A percentile compares a stretch with the other conserved stretches of the same genome.
These are phyloP conservation scores for Ammodytes marinus DNA, from an alignment of 2,113 vertebrate species.

Conservation along the genomic window DNA sequence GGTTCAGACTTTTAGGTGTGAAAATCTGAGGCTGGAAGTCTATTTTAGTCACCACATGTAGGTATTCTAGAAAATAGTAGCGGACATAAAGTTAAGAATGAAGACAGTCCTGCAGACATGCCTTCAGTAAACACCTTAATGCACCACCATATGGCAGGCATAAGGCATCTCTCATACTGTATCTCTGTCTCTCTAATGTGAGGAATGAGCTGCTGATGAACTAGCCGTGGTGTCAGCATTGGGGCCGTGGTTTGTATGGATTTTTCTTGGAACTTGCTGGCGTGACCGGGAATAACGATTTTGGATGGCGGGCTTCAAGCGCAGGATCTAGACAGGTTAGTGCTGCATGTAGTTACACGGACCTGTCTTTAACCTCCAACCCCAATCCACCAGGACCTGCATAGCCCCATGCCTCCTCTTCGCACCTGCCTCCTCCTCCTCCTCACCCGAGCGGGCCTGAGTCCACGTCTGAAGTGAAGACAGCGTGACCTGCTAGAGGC, in stretches of 20 bases:
- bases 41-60: neutral
- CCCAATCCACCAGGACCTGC: neutral
- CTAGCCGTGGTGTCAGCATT: slow-evolving; percentile 15
- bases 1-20: too few relatives aligned
- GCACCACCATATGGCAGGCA: slow-evolving; percentile 14
- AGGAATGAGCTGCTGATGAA: slow-evolving; percentile 36
- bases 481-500: slow-evolving; percentile 53
- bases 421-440: neutral
- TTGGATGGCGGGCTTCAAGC: slow-evolving; percentile 37
- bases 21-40: too few relatives aligned
- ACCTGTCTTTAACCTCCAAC: slow-evolving; percentile 57
- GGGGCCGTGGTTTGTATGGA: slow-evolving; percentile 40
- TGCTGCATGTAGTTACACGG: slow-evolving; percentile 60
- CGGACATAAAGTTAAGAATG: neutral
- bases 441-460: neutral
- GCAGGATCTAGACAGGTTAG: slow-evolving; percentile 56
- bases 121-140: slow-evolving; percentile 1
- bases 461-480: neutral
- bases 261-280: slow-evolving; percentile 53
- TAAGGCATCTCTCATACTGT: slow-evolving; percentile 3
- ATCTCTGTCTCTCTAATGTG: slow-evolving; percentile 14
- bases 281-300: slow-evolving; percentile 64
- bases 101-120: slow-evolving; percentile 2
- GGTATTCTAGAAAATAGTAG: neutral
- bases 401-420: neutral